Percentiles rank a stretch among this genome's conserved stretches.
These are phyloP conservation scores for Chiloscyllium punctatum DNA, from an alignment of 2,797 vertebrate genomes.

Conservation along the genomic window DNA sequence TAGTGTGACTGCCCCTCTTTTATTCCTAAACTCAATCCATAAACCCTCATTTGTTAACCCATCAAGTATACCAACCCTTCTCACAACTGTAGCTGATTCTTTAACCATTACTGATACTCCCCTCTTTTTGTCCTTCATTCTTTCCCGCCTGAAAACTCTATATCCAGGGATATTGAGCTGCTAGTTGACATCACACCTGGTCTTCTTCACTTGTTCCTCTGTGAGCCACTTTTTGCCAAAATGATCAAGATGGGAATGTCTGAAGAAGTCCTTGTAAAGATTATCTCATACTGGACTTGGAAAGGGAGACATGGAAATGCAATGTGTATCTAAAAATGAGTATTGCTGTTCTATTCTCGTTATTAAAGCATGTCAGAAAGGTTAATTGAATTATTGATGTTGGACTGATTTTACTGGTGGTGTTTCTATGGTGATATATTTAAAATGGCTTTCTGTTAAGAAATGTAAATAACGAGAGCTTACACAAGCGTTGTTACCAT, in stretches of 20 bases:
- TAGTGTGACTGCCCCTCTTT: too few relatives aligned
- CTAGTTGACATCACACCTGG: background rate
- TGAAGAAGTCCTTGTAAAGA: background rate
- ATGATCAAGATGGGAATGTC: background rate
- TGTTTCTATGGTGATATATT: background rate
- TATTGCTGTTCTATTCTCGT: background rate
- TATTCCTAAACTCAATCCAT: too few relatives aligned
- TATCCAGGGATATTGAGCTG: too few relatives aligned
- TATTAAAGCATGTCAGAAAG: background rate
- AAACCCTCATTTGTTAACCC: too few relatives aligned
- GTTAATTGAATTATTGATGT: background rate
- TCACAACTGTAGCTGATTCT: too few relatives aligned
- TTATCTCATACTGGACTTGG: background rate
- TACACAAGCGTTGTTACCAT: background rate
- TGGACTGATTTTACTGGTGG: background rate
- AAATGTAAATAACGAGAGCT: background rate
- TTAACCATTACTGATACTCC: too few relatives aligned
- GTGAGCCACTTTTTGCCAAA: background rate
- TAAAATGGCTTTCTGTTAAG: background rate
- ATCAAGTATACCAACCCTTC: too few relatives aligned
- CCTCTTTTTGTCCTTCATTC: too few relatives aligned
- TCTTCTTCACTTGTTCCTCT: background rate
- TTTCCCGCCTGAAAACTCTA: too few relatives aligned
- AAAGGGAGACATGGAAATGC: too few relatives aligned
- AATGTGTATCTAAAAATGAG: background rate